phyloP scores from a whole-genome alignment of 2,888 invertebrate species.

The Latheticus oryzae region DNA sequence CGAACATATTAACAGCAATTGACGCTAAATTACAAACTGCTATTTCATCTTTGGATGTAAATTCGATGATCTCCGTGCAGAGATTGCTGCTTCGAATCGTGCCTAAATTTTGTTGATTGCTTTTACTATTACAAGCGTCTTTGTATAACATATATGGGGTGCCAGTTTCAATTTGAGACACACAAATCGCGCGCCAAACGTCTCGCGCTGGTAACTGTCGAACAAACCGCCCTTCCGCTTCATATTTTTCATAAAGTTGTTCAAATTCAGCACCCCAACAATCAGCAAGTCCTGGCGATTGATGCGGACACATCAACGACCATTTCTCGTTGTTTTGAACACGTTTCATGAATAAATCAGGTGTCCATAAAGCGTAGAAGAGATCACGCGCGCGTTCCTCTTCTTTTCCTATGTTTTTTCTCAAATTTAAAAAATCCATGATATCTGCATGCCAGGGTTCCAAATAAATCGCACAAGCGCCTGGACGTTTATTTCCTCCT shows the following conservation, averaged over 20 bases:
- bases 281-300: conserved; percentile 90
- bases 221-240: conserved; percentile 77
- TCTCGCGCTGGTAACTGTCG: conserved; percentile 83
- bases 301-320: conserved; percentile 97
- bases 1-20: conserved; percentile 95
- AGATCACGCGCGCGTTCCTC: conserved; percentile 94
- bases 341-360: conserved; percentile 97
- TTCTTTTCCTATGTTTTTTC: conserved; percentile 96
- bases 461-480: conserved; percentile 94
- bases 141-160: conserved; percentile 98
- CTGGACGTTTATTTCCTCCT: conserved; percentile 95
- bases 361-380: conserved; percentile 98
- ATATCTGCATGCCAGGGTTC: conserved; percentile 99
- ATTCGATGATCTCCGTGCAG: conserved; percentile 98
- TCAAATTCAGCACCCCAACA: conserved; percentile 97
- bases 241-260: conserved; percentile 86
- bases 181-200: conserved; percentile 94
- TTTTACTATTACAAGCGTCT: conserved; percentile 96
- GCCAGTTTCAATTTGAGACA: conserved; percentile 97
- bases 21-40: conserved; percentile 99
- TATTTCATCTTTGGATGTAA: conserved; percentile 90
- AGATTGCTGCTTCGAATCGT: conserved; percentile 98
- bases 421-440: conserved; percentile 93
- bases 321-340: conserved; percentile 87
- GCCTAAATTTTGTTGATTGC: conserved; percentile 97